Percentiles rank a stretch among this genome's conserved stretches.
phyloP scores from a whole-genome alignment of 2,888 invertebrate genomes.

The Agrochola macilenta region DNA sequence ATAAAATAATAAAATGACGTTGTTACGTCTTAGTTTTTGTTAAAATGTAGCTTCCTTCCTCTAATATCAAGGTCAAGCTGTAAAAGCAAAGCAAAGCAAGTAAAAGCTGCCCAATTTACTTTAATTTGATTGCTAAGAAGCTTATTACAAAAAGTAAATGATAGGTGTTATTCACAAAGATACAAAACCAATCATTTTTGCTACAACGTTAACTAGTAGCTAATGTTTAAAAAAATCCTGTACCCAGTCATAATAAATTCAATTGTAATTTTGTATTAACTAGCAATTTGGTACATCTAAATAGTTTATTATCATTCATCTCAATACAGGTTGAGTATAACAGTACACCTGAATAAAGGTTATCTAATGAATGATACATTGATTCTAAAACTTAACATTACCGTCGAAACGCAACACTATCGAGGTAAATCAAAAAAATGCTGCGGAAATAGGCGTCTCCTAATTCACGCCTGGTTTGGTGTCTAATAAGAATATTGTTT shows the following conservation, averaged over 20 bases:
- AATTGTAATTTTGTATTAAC: neutral
- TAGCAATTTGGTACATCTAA: neutral
- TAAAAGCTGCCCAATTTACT: neutral
- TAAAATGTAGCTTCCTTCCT: conserved; percentile 6
- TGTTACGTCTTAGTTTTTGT: neutral
- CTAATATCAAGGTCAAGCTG: neutral
- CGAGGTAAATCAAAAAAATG: neutral
- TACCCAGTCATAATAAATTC: neutral
- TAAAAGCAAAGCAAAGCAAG: too few species aligned
- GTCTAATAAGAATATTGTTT: neutral
- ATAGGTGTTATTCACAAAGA: conserved; percentile 19
- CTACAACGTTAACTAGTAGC: conserved; percentile 6
- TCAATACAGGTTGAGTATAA: neutral
- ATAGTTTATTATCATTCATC: neutral
- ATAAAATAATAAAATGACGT: neutral
- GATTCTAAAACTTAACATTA: neutral
- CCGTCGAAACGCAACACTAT: neutral
- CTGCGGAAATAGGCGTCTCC: neutral
- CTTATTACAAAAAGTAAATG: conserved; percentile 15
- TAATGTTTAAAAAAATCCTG: conserved; percentile 2
- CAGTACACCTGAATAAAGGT: neutral
- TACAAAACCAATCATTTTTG: neutral
- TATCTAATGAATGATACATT: conserved; percentile 1
- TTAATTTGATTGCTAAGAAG: neutral
- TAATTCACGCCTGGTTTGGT: neutral